Evolutionary conservation across 2,797 vertebrate species (phyloP), one percentile per base, ranked within the genome.

Genomic region (Podarcis siculus): DNA sequence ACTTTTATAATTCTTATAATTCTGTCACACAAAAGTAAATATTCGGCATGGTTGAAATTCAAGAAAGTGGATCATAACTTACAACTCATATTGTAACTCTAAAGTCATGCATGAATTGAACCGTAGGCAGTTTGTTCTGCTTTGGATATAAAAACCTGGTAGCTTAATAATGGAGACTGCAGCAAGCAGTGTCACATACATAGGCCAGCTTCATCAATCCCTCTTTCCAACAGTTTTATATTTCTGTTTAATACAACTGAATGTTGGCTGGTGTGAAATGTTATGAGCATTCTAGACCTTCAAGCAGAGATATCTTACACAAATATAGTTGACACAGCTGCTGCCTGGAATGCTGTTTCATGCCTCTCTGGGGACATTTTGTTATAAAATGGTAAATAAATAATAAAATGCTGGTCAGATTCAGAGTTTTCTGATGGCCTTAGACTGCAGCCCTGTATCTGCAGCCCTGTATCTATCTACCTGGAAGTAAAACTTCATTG

Each of bases 31-130:
- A 81, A 39, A 42, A 30, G 32, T 81, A 61, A 39, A 72, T 86
- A 72, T 80, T 67, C 85, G 72, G 23, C 66, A 71, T 72, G 5
- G 32, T 72, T 79, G 45, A 86, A 80, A 86, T 72, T 86, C 66
- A 71, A 45, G 78, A 80, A 23, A 55, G 2, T 5, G 71, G 76
- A 35, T n/a, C 39, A 49, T 82, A 88, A 84, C 37, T 35, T 79
- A 39, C 35, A 73, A 7, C 37, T 49, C 77, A 80, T 75, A 39
- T 75, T 21, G 4, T 64, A 45, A 75, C 23, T 85, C 27, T 69
- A 89, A 49, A 80, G 75, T 27, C 15, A 75, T 66, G 55, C 3
- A 32, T 80, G 30, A 73, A 42, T 25, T 42, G 49, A 58, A 81
- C 35, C 42, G 15, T 35, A 64, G 80, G 9, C n/a, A 67, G 6